Evolutionary conservation across 2,797 vertebrate genomes (phyloP), one percentile per base, ranked within the genome.

Genomic region (Etheostoma nigrum): DNA sequence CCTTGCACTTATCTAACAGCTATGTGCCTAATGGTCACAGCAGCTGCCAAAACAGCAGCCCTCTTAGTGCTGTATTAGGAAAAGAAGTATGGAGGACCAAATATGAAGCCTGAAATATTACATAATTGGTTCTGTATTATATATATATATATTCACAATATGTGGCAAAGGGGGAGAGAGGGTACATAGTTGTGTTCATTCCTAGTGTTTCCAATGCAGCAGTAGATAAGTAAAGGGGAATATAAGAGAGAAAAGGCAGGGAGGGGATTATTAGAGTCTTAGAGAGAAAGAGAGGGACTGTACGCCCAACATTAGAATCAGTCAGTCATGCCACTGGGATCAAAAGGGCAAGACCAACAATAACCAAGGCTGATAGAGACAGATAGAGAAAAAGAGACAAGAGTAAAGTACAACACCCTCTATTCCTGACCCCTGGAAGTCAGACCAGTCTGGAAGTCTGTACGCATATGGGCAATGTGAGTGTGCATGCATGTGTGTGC

Each of bases 201-300:
- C 71, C 49, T 16, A 25, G 69, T 18, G 1, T 78, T 89, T 81
- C 58, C 40, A 64, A 21, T 76, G 63, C 44, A 84, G 74, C 42
- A 81, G 45, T 33, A 77, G 67, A 86, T 86, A 65, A 76, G 76
- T 4, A 65, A 81, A 82, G n/a, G 63, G 66, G 86, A 83, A 68
- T 83, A 73, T 60, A 74, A 48, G 19, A 79, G 55, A 72, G 75
- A 87, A 62, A 76, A 78, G 67, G 49, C 70, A 80, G 73, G 11
- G 54, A 66, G 18, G 42, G 74, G 77, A 86, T 88, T 88, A 86
- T 85, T 85, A 61, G 63, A 85, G 80, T 81, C 76, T 86, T 76
- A 79, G 57, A 67, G 59, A 76, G 67, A 82, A 82, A 72, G 48
- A 81, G 72, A 82, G 58, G 47, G 74, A 79, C 82, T 76, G 81